phyloP scores from a whole-genome alignment of 1,140 invertebrate genomes.

The Leucophenga varia region DNA sequence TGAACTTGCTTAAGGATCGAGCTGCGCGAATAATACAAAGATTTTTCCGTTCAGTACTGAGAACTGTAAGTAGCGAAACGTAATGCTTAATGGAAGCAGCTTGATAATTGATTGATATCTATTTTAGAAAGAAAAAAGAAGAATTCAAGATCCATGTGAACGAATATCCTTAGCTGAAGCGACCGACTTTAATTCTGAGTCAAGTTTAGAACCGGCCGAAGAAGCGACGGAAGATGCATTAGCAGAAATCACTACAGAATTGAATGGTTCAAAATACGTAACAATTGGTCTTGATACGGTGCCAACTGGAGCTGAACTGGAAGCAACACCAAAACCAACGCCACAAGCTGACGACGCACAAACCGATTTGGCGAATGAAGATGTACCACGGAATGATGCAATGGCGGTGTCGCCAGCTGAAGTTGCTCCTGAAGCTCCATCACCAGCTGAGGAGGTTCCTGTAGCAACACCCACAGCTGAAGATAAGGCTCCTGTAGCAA shows the following conservation, averaged over 20 bases:
- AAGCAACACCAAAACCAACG: background rate
- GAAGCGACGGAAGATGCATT: too few species aligned
- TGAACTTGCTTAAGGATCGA: constrained; percentile 5
- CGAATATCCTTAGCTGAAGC: background rate
- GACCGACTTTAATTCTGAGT: too few species aligned
- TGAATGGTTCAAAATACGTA: too few species aligned
- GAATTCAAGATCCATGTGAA: background rate
- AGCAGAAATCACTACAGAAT: too few species aligned
- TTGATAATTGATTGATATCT: too few species aligned
- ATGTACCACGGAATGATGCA: background rate
- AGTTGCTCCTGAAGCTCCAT: background rate
- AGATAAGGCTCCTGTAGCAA: background rate
- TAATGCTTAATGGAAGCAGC: too few species aligned
- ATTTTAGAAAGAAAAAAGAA: too few species aligned
- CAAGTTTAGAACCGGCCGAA: too few species aligned
- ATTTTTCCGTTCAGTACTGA: constrained; percentile 30
- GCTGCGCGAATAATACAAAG: constrained; percentile 33
- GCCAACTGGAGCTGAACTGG: background rate
- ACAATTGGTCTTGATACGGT: too few species aligned
- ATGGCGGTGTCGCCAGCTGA: background rate
- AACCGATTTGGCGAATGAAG: background rate
- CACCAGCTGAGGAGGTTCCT: background rate
- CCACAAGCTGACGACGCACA: background rate
- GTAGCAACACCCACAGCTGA: background rate
- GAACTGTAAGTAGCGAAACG: constrained; percentile 13